These are phyloP conservation scores for Cyphomyrus plagiostoma DNA, from an alignment of 2,113 vertebrate species.

Conservation along the genomic window DNA sequence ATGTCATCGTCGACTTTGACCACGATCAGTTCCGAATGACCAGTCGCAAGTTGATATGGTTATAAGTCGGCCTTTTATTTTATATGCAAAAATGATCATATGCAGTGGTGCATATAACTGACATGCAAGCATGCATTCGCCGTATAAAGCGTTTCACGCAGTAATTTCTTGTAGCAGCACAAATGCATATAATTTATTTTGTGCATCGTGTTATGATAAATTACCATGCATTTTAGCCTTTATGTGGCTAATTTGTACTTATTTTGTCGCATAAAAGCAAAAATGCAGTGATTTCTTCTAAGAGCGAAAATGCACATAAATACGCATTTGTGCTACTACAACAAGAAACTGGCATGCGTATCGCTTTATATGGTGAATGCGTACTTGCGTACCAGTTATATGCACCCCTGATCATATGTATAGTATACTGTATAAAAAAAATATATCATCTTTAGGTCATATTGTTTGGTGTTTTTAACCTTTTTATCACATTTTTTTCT, in stretches of 20 bases:
- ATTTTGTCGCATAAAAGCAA: background rate
- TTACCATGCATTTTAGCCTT: too few relatives aligned
- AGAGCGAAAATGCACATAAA: background rate
- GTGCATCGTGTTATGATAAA: background rate
- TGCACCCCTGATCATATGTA: too few relatives aligned
- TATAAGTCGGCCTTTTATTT: background rate
- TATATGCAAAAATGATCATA: too few relatives aligned
- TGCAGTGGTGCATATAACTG: too few relatives aligned
- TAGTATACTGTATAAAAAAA: too few relatives aligned
- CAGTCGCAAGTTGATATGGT: background rate
- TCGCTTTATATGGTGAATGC: background rate
- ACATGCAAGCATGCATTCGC: too few relatives aligned
- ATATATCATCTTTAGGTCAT: too few relatives aligned
- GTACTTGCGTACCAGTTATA: background rate
- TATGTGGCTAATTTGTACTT: background rate
- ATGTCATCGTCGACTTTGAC: background rate
- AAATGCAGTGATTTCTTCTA: background rate
- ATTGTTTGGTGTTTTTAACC: too few relatives aligned
- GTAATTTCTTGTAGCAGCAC: background rate
- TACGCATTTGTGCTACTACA: background rate
- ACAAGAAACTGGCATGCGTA: background rate
- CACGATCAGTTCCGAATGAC: background rate
- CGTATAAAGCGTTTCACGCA: background rate
- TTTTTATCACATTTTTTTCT: too few relatives aligned
- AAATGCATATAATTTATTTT: background rate